phyloP scores from a whole-genome alignment of 2,113 vertebrate genomes.

The Ranitomeya variabilis region DNA sequence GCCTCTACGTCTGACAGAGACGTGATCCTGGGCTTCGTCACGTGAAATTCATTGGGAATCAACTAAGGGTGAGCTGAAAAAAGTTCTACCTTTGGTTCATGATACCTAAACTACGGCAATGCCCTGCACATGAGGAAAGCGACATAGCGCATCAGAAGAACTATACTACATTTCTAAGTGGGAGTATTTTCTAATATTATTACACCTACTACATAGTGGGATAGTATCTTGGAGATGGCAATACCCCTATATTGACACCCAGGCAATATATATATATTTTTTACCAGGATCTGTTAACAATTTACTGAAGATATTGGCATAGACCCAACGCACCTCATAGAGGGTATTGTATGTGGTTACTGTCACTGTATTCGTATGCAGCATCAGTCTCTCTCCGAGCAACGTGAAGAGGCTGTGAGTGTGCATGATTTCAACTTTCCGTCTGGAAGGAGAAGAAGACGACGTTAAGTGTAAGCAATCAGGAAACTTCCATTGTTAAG shows the following conservation, averaged over 20 bases:
- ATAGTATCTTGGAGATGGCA: no score
- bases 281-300: background rate
- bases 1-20: no score
- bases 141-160: no score
- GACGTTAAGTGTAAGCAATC: background rate
- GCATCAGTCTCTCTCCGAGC: conserved; percentile 90
- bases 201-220: no score
- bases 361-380: conserved; percentile 89
- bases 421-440: conserved; percentile 98
- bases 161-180: no score
- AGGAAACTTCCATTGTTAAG: background rate
- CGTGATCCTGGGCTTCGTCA: no score
- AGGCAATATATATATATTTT: background rate
- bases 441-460: conserved; percentile 68
- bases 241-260: background rate
- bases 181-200: no score
- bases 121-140: background rate
- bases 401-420: conserved; percentile 97
- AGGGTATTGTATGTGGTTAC: conserved; percentile 94
- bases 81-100: no score
- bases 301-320: background rate
- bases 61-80: no score
- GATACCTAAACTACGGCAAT: no score
- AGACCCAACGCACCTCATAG: conserved; percentile 83
- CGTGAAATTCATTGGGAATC: no score